phyloP scores from a whole-genome alignment of 2,888 invertebrate species.

The Mayetiola destructor region DNA sequence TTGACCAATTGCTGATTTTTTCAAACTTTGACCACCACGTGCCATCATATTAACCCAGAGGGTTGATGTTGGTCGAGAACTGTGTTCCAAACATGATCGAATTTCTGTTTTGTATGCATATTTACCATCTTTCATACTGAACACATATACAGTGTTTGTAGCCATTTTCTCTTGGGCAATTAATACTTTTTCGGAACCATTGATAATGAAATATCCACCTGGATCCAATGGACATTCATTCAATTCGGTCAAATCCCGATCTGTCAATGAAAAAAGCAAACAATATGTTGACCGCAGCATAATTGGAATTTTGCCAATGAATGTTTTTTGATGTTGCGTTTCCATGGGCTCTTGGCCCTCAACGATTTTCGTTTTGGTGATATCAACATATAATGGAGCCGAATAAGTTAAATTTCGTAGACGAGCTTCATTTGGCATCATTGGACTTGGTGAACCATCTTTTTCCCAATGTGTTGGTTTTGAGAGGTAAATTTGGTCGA shows the following conservation, averaged over 20 bases:
- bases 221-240: constrained; percentile 99
- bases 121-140: constrained; percentile 98
- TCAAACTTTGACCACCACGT: constrained; percentile 94
- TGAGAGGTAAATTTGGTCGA: constrained; percentile 97
- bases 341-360: constrained; percentile 82
- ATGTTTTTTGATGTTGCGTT: constrained; percentile 60
- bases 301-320: constrained; percentile 90
- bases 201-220: constrained; percentile 98
- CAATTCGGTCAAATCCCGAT: constrained; percentile 97
- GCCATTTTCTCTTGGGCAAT: constrained; percentile 99
- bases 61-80: constrained; percentile 91
- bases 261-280: constrained; percentile 80
- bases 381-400: constrained; percentile 96
- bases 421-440: constrained; percentile 99
- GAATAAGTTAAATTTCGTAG: constrained; percentile 94
- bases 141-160: constrained; percentile 98
- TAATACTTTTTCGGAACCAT: constrained; percentile 95
- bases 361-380: constrained; percentile 87
- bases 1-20: constrained; percentile 97
- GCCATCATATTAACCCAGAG: constrained; percentile 99
- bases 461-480: constrained; percentile 99
- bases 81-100: constrained; percentile 82
- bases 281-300: constrained; percentile 98
- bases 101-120: constrained; percentile 98
- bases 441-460: constrained; percentile 96